A percentile compares a stretch with the other conserved stretches of the same genome.
phyloP scores from a whole-genome alignment of 1,140 invertebrate species.

The Berghia stephanieae region DNA sequence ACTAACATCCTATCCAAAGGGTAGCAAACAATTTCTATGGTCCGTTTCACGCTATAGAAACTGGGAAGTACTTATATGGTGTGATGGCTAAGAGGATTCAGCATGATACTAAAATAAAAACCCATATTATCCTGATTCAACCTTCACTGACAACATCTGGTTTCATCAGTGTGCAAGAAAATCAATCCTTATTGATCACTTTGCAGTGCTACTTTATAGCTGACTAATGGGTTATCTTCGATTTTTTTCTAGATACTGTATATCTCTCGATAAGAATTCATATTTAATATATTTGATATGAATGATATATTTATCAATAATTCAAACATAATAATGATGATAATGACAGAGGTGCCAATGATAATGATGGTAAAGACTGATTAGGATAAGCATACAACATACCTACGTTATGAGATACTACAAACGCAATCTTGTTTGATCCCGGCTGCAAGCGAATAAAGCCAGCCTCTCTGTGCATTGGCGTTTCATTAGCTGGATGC shows the following conservation, averaged over 20 bases:
- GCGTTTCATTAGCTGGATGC: conserved; percentile 70
- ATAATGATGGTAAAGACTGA: neutral
- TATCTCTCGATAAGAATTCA: neutral
- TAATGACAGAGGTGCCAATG: too few relatives aligned
- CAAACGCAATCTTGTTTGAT: conserved; percentile 71
- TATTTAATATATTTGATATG: neutral
- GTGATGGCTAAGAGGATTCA: too few relatives aligned
- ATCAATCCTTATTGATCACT: neutral
- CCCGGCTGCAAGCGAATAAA: conserved; percentile 73
- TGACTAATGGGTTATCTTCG: neutral
- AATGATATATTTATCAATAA: neutral
- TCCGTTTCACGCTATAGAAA: too few relatives aligned
- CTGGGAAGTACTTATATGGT: too few relatives aligned
- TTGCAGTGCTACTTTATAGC: too few relatives aligned
- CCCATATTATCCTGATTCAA: too few relatives aligned
- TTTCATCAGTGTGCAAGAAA: neutral
- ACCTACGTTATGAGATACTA: conserved; percentile 74
- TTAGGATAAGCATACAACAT: neutral
- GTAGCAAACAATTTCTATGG: too few relatives aligned
- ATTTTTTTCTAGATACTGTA: neutral
- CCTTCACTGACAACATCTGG: too few relatives aligned
- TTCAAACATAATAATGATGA: neutral
- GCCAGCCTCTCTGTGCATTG: conserved; percentile 76
- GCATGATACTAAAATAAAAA: too few relatives aligned
- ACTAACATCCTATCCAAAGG: too few relatives aligned